A percentile compares a stretch with the other conserved stretches of the same genome.
These are phyloP conservation scores for Psittacula derbiana DNA, from an alignment of 2,797 vertebrate species.

Conservation along the genomic window DNA sequence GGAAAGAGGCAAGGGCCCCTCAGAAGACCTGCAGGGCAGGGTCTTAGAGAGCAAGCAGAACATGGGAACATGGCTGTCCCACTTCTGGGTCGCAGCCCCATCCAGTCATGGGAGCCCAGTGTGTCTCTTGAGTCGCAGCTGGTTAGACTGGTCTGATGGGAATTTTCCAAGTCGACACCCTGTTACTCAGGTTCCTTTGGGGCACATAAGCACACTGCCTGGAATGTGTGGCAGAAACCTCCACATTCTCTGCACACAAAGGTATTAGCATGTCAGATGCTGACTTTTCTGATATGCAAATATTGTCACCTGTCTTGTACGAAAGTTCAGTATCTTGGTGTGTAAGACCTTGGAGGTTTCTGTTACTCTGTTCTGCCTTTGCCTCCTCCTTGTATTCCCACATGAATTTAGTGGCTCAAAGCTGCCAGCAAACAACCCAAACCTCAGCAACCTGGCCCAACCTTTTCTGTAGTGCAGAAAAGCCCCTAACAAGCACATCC, in stretches of 20 bases:
- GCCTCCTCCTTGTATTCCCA: not conserved
- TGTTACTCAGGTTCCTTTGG: constrained; percentile 31
- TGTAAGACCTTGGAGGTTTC: not conserved
- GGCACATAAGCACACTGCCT: not conserved
- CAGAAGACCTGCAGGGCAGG: not conserved
- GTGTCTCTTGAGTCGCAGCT: not conserved
- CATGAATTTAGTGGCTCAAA: not conserved
- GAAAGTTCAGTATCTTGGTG: not conserved
- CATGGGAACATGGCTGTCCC: accelerated
- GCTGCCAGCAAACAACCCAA: not conserved
- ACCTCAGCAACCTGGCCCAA: not conserved
- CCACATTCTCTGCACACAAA: not conserved
- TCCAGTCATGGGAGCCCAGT: not conserved
- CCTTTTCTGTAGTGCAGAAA: accelerated
- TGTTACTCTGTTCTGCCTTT: not conserved
- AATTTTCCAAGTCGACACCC: constrained; percentile 43
- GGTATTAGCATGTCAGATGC: not conserved
- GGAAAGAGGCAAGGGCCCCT: not conserved
- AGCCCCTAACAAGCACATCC: not conserved
- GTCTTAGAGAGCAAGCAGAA: not conserved
- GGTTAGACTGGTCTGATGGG: constrained; percentile 44
- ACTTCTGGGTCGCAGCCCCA: not conserved
- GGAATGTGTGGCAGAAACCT: not conserved
- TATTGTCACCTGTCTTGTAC: not conserved
- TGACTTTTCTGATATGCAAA: not conserved